Evolutionary conservation across 2,113 vertebrate genomes (phyloP).

Genomic region (Rhynchopsitta pachyrhyncha): DNA sequence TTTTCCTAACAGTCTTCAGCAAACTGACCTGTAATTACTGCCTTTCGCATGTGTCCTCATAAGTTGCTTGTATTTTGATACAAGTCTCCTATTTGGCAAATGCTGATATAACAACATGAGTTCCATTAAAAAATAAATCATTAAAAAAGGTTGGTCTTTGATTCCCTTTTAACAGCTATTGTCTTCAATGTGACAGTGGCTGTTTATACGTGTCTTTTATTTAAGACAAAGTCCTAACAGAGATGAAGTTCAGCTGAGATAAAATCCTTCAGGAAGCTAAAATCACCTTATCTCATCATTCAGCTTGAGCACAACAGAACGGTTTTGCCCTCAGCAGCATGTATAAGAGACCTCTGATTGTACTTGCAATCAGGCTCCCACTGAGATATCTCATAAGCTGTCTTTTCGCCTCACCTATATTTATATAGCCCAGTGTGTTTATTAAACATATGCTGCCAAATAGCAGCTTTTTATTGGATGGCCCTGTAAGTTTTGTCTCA

Average conservation of each 20-base stretch:
- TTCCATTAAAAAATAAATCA: background rate
- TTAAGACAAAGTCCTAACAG: background rate
- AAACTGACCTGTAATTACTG: background rate
- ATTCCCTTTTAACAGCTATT: constrained; percentile 27
- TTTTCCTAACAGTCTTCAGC: background rate
- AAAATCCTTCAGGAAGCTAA: constrained; percentile 26
- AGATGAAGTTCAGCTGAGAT: background rate
- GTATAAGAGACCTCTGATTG: background rate
- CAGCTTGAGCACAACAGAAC: background rate
- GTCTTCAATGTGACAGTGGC: background rate
- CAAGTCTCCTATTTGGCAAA: background rate
- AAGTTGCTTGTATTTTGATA: background rate
- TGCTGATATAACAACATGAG: background rate
- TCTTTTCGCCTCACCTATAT: background rate
- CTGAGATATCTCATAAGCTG: background rate
- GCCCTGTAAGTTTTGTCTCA: background rate
- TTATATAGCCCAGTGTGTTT: background rate
- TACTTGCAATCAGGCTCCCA: background rate
- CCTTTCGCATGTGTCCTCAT: background rate
- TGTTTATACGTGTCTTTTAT: constrained; percentile 1
- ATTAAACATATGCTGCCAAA: background rate
- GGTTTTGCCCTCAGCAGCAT: background rate
- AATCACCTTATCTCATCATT: constrained; percentile 39
- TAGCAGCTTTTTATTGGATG: background rate
- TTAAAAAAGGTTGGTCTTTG: background rate